Evolutionary conservation across 2,797 vertebrate species (phyloP).

Genomic region (Acanthornis magna): DNA sequence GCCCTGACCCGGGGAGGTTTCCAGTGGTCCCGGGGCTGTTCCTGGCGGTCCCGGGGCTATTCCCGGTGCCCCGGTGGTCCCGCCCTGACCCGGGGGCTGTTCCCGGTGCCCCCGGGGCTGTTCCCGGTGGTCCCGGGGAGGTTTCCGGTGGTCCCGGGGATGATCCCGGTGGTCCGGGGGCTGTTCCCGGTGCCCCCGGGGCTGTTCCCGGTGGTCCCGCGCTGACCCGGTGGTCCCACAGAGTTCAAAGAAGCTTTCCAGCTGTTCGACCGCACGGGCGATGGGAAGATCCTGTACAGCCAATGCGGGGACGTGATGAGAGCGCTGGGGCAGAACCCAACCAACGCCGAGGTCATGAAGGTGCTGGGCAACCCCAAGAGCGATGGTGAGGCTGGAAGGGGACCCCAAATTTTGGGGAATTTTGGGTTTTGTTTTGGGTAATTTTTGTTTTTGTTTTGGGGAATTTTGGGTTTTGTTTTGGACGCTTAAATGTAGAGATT

Average conservation of each 20-base stretch:
- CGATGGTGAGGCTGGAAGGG: slow-evolving; percentile 81
- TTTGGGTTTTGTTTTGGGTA: too few relatives aligned
- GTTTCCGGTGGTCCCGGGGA: too few relatives aligned
- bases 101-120: background rate
- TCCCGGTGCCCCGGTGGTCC: too few relatives aligned
- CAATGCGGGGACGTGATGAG: slow-evolving; percentile 93
- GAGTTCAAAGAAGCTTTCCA: slow-evolving; percentile 95
- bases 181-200: too few relatives aligned
- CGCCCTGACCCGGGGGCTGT: too few relatives aligned
- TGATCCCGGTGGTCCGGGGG: too few relatives aligned
- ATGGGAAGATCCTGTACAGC: slow-evolving; percentile 89
- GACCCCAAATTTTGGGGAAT: too few relatives aligned
- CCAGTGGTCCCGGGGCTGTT: background rate
- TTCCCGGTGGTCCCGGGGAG: background rate
- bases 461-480: too few relatives aligned
- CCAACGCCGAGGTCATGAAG: slow-evolving; percentile 92
- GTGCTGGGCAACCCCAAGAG: slow-evolving; percentile 91
- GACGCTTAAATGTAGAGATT: too few relatives aligned
- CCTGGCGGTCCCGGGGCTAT: too few relatives aligned
- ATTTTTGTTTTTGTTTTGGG: too few relatives aligned
- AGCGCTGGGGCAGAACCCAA: slow-evolving; percentile 90
- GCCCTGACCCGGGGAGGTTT: too few relatives aligned
- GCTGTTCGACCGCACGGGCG: slow-evolving; percentile 90
- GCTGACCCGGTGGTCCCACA: slow-evolving; percentile 34
- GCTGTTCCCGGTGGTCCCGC: background rate